Conservation (phyloP, 2,113 vertebrate species). For the Xerus inauris region DNA sequence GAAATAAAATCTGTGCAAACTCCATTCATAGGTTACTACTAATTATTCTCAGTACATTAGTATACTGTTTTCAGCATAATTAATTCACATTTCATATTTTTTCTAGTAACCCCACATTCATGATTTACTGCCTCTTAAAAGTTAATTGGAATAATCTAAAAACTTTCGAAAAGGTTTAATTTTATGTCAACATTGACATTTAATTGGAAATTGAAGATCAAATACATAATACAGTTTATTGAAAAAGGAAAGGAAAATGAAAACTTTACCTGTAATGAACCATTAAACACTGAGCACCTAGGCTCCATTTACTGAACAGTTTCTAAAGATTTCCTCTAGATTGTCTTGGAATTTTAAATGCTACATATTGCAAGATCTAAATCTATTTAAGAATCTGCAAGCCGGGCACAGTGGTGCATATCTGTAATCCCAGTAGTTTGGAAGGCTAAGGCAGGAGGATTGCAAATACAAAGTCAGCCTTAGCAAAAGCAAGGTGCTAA, state of each 20-base stretch:
- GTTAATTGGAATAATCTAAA: constrained; percentile 42
- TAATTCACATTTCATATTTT: constrained; percentile 48
- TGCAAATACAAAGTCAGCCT: no score
- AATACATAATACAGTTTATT: not conserved
- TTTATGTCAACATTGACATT: not conserved
- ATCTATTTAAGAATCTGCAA: not conserved
- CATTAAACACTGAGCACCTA: not conserved
- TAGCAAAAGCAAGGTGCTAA: no score
- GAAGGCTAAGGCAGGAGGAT: no score
- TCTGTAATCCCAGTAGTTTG: no score
- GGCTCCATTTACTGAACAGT: not conserved
- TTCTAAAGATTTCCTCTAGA: not conserved
- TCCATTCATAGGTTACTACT: not conserved
- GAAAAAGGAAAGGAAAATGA: not conserved
- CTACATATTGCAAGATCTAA: not conserved
- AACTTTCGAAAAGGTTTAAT: constrained; percentile 21
- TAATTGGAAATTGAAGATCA: constrained; percentile 9
- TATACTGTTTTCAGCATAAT: constrained; percentile 42
- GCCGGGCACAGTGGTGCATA: no score
- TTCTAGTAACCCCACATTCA: constrained; percentile 7
- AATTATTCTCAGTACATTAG: constrained; percentile 6
- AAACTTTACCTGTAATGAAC: not conserved
- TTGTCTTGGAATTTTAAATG: not conserved
- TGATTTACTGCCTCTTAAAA: not conserved
- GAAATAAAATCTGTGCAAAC: constrained; percentile 45